Evolutionary conservation across 1,140 invertebrate species (phyloP).

Genomic region (Zaprionus tsacasi): DNA sequence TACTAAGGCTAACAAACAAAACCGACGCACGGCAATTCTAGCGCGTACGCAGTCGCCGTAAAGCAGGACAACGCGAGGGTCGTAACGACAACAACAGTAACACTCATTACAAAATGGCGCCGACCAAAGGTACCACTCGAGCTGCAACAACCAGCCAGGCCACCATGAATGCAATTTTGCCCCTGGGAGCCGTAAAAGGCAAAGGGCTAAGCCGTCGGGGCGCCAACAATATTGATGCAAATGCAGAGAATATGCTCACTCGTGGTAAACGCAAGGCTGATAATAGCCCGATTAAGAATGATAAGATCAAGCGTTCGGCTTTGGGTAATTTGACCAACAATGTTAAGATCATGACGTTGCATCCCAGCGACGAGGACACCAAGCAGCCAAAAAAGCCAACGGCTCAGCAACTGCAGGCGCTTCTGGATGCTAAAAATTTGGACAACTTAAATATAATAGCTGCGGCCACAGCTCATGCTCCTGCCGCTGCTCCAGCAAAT

Average conservation of each 20-base stretch:
- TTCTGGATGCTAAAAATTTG: conserved; percentile 61
- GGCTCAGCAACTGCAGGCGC: conserved; percentile 64
- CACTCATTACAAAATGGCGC: conserved; percentile 79
- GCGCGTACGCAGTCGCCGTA: conserved; percentile 40
- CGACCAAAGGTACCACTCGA: conserved; percentile 70
- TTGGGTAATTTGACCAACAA: conserved; percentile 89
- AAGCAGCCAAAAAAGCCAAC: conserved; percentile 64
- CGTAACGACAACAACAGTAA: conserved; percentile 27
- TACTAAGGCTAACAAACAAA: conserved; percentile 49
- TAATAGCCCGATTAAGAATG: conserved; percentile 81
- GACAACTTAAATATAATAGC: conserved; percentile 49
- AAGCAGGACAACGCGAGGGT: conserved; percentile 49
- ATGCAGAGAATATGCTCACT: conserved; percentile 70
- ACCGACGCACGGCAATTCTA: conserved; percentile 30
- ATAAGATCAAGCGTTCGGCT: conserved; percentile 86
- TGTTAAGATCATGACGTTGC: conserved; percentile 71
- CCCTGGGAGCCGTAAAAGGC: conserved; percentile 45
- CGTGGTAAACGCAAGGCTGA: conserved; percentile 83
- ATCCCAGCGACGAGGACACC: conserved; percentile 57
- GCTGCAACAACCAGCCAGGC: conserved; percentile 50
- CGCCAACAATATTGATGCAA: conserved; percentile 59
- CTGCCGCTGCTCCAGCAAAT: conserved; percentile 26
- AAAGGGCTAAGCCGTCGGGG: conserved; percentile 84
- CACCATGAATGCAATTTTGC: conserved; percentile 52
- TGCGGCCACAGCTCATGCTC: conserved; percentile 7